Evolutionary conservation across 2,797 vertebrate species (phyloP).

Genomic region (Clarias platycephalus): DNA sequence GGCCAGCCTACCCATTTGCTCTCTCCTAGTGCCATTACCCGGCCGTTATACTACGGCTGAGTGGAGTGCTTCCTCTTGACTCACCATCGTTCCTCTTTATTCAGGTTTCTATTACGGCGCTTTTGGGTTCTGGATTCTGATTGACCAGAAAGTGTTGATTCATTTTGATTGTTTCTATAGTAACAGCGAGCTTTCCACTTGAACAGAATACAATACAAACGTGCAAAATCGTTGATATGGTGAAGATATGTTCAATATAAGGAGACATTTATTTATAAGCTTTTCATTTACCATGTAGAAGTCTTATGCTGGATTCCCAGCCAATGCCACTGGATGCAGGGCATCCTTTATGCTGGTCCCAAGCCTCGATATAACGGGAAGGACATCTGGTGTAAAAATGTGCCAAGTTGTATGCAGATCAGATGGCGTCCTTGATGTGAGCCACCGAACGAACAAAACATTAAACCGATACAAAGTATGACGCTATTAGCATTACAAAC

Average conservation of each 20-base stretch:
- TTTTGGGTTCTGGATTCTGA: slow-evolving; percentile 4
- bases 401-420: too few species aligned
- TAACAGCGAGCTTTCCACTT: not conserved
- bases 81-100: not conserved
- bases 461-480: not conserved
- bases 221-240: not conserved
- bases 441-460: too few species aligned
- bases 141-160: not conserved
- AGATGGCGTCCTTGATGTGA: too few species aligned
- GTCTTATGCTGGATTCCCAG: too few species aligned
- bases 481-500: not conserved
- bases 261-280: too few species aligned
- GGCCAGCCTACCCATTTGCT: slow-evolving; percentile 10
- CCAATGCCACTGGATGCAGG: too few species aligned
- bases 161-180: not conserved
- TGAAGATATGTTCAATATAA: too few species aligned
- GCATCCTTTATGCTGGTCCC: too few species aligned
- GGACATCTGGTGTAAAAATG: too few species aligned
- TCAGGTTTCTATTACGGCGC: not conserved
- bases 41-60: slow-evolving; percentile 36
- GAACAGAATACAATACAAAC: too few species aligned
- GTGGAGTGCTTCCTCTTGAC: slow-evolving; percentile 3
- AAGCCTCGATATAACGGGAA: too few species aligned
- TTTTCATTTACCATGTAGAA: too few species aligned
- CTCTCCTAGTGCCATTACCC: slow-evolving; percentile 55